Evolutionary conservation across 2,888 invertebrate species (phyloP).

Genomic region (Tupiocoris notatus): DNA sequence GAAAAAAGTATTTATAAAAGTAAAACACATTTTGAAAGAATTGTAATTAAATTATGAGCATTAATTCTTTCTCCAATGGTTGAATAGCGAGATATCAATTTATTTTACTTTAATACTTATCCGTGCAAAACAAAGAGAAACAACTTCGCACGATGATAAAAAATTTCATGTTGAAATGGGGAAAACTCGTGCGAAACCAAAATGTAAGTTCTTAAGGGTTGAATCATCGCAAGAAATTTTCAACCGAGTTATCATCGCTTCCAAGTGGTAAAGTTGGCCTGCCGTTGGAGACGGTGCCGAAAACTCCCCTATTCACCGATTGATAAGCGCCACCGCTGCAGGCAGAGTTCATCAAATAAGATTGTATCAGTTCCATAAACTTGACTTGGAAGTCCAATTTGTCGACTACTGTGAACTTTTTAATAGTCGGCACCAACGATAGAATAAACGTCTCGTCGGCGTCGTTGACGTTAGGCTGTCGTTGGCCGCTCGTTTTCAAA

Average conservation of each 20-base stretch:
- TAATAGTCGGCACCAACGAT: neutral
- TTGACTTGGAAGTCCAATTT: constrained; percentile 11
- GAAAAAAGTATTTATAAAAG: too few relatives aligned
- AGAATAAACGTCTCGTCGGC: constrained; percentile 5
- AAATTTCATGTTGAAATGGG: too few relatives aligned
- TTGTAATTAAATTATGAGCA: too few relatives aligned
- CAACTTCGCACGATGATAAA: too few relatives aligned
- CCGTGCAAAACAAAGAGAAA: too few relatives aligned
- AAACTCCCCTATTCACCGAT: neutral
- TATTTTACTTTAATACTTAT: too few relatives aligned
- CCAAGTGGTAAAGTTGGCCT: neutral
- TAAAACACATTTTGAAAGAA: too few relatives aligned
- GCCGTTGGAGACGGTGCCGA: neutral
- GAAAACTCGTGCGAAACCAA: too few relatives aligned
- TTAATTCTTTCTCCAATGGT: too few relatives aligned
- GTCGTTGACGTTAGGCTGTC: neutral
- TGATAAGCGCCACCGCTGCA: neutral
- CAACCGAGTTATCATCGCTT: neutral
- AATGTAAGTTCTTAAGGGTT: too few relatives aligned
- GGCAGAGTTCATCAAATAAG: neutral
- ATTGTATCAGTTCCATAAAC: constrained; percentile 11
- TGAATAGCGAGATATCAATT: too few relatives aligned
- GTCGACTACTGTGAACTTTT: neutral
- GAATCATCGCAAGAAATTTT: neutral
- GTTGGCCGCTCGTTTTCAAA: neutral